Percentiles rank a stretch among this genome's conserved stretches.
These are phyloP conservation scores for Amyelois transitella DNA, from an alignment of 1,140 invertebrate genomes.

Conservation along the genomic window DNA sequence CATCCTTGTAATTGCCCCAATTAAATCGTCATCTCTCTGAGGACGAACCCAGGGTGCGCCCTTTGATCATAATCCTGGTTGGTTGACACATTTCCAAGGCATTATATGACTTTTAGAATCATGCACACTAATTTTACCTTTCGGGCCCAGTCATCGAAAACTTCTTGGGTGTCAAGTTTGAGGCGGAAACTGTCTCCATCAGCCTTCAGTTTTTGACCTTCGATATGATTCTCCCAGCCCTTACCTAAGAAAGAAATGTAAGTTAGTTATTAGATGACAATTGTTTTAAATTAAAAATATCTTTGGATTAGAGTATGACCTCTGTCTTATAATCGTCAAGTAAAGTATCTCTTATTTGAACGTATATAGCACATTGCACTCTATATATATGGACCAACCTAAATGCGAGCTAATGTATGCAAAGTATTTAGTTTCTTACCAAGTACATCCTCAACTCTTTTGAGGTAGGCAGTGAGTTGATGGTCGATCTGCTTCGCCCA, in stretches of 20 bases:
- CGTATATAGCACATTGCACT: no score
- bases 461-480: constrained; percentile 97
- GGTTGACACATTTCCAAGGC: no score
- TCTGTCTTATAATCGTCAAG: no score
- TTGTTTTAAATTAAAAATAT: no score
- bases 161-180: constrained; percentile 96
- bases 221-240: constrained; percentile 99
- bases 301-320: no score
- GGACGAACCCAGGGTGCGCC: no score
- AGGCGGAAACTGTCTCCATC: constrained; percentile 98
- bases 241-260: constrained; percentile 78
- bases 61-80: no score
- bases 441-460: constrained; percentile 97
- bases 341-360: no score
- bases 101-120: no score
- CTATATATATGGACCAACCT: no score
- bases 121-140: constrained; percentile 77
- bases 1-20: no score
- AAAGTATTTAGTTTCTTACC: constrained; percentile 74
- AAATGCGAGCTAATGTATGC: background rate
- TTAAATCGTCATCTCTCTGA: no score
- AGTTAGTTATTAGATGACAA: constrained; percentile 6
- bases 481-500: constrained; percentile 99
- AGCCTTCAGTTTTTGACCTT: constrained; percentile 97
- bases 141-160: constrained; percentile 98